Evolutionary conservation across 2,888 invertebrate genomes (phyloP).

Genomic region (Scaptomyza tumidula): DNA sequence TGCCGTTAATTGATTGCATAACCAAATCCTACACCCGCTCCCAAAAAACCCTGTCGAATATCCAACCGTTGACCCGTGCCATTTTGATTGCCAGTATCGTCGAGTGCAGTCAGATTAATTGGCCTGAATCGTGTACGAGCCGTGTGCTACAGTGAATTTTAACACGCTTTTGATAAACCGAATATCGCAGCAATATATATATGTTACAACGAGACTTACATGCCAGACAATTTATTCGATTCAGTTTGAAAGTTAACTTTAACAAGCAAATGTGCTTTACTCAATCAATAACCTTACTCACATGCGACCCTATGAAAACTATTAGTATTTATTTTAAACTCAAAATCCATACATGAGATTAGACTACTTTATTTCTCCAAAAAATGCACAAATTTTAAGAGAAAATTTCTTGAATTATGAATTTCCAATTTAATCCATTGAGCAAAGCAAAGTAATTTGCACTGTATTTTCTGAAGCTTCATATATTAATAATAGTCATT

Average conservation of each 20-base stretch:
- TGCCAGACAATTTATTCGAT: neutral
- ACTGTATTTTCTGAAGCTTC: too few relatives aligned
- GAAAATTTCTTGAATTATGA: neutral
- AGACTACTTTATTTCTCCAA: neutral
- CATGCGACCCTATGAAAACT: neutral
- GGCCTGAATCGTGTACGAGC: conserved; percentile 20
- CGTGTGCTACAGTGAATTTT: conserved; percentile 18
- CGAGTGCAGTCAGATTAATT: conserved; percentile 43
- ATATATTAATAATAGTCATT: neutral
- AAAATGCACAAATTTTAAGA: neutral
- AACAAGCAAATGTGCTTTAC: neutral
- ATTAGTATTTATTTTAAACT: too few relatives aligned
- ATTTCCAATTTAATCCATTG: neutral
- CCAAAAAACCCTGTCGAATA: neutral
- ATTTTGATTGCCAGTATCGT: conserved; percentile 29
- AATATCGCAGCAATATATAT: conserved; percentile 10
- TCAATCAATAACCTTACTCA: neutral
- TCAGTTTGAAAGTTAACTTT: conserved; percentile 2
- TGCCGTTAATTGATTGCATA: conserved; percentile 55
- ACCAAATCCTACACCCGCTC: conserved; percentile 12
- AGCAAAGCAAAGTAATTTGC: too few relatives aligned
- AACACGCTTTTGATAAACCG: conserved; percentile 25
- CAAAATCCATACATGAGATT: too few relatives aligned
- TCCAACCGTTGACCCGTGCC: neutral
- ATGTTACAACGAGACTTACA: neutral